Evolutionary conservation across 2,797 vertebrate species (phyloP).

Genomic region (Thunnus albacares): DNA sequence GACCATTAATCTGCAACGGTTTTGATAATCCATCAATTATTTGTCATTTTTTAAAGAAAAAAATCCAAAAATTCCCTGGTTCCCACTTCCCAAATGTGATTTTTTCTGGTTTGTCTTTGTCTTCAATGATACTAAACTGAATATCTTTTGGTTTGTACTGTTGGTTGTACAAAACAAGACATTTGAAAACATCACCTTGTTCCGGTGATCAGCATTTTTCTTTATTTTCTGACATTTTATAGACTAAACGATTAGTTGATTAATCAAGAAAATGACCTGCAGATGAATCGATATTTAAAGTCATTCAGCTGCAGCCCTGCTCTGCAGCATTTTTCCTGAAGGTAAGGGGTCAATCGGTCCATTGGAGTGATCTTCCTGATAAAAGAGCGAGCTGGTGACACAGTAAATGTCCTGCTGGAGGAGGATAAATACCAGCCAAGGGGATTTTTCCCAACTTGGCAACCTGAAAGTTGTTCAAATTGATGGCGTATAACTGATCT

Average conservation of each 20-base stretch:
- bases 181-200: not conserved
- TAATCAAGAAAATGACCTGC: not conserved
- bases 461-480: not conserved
- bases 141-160: not conserved
- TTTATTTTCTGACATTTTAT: not conserved
- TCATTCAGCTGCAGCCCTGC: not conserved
- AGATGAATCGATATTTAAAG: not conserved
- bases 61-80: no score
- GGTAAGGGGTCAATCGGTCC: not conserved
- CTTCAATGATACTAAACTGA: not conserved
- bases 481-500: not conserved
- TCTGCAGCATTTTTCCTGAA: not conserved
- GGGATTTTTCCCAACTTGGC: slow-evolving; percentile 10
- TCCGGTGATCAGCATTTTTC: no score
- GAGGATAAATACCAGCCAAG: not conserved
- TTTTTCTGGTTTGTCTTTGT: not conserved
- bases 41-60: no score
- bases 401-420: not conserved
- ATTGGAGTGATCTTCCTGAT: not conserved
- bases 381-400: not conserved
- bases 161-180: not conserved
- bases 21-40: no score
- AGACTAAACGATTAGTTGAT: not conserved
- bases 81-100: not conserved
- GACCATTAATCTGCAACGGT: not conserved